Evolutionary conservation across 2,113 vertebrate species (phyloP), one percentile per base, ranked within the genome.

Genomic region (Emberiza fucata): DNA sequence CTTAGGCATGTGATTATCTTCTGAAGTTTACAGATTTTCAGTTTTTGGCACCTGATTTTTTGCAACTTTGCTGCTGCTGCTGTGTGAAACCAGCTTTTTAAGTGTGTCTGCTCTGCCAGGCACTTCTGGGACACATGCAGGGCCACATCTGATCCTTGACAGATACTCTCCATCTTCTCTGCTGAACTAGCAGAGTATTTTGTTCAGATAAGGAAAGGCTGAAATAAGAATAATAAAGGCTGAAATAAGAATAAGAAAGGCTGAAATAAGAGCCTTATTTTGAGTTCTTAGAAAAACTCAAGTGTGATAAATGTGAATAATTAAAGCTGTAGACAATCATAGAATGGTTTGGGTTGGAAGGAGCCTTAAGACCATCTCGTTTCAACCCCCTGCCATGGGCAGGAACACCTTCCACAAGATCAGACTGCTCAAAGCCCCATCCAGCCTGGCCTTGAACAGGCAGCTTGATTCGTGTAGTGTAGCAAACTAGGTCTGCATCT

Each of bases 21-120:
- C 54, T 86, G 71, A 87, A 72, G 23, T 65, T 87, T 73, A 56
- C 81, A 92, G 85, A 44, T 92, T 95, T 95, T 88, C 64, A 23
- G 54, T 27, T 61, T 56, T 40, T 56, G 59, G 45, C 82, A 81
- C 53, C 29, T 94, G 91, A 95, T 83, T 88, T 31, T 88, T 88
- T 88, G 28, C 76, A 81, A 15, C 39, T 63, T 63, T 27, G 16
- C 54, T 92, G 56, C 44, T 65, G 56, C 29, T 60, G 53, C 48
- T n/a, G 59, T 51, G 69, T 64, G 72, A 89, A 84, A 81, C 35
- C 22, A 28, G 25, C 51, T 39, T 70, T 68, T 71, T 8, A 31
- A 82, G 50, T 5, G 48, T 17, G 31, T 66, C 44, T 48, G 48
- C 42, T 59, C 27, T 31, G 61, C 35, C 0, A 0, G 48, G 83